phyloP scores from a whole-genome alignment of 2,888 invertebrate species.

The Drosophila kambysellisi region DNA sequence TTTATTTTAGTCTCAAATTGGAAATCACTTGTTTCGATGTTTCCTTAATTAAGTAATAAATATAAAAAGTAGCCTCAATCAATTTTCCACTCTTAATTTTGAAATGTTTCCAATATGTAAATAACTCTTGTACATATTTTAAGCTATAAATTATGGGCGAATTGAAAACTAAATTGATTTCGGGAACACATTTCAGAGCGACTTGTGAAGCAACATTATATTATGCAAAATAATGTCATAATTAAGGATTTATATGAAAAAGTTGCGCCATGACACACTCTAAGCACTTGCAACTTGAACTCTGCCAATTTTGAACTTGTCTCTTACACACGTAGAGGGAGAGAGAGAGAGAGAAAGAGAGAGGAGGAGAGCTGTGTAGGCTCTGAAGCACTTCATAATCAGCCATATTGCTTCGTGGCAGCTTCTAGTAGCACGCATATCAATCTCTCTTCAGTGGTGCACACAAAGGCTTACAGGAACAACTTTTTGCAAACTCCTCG shows the following conservation, averaged over 20 bases:
- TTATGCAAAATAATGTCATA: conserved; percentile 84
- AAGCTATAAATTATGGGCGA: background rate
- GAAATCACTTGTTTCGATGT: background rate
- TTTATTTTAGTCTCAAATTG: background rate
- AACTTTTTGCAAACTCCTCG: conserved; percentile 57
- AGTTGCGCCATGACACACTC: conserved; percentile 68
- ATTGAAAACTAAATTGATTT: background rate
- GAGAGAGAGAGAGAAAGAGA: too few relatives aligned
- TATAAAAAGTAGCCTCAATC: background rate
- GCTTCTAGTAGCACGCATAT: conserved; percentile 54
- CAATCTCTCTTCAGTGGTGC: conserved; percentile 55
- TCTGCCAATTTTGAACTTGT: conserved; percentile 69
- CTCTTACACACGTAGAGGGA: conserved; percentile 15
- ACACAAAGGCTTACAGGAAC: conserved; percentile 47
- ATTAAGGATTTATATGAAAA: conserved; percentile 82
- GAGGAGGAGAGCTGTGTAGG: conserved; percentile 3
- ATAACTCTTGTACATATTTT: background rate
- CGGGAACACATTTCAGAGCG: conserved; percentile 14
- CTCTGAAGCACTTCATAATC: conserved; percentile 65
- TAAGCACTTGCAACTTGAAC: conserved; percentile 66
- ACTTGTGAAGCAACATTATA: conserved; percentile 49
- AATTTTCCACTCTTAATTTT: background rate
- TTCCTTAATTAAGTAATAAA: background rate
- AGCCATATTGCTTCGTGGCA: conserved; percentile 58
- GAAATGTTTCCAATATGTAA: background rate